Evolutionary conservation across 2,797 vertebrate genomes (phyloP).

Genomic region (Pagetopsis macropterus): DNA sequence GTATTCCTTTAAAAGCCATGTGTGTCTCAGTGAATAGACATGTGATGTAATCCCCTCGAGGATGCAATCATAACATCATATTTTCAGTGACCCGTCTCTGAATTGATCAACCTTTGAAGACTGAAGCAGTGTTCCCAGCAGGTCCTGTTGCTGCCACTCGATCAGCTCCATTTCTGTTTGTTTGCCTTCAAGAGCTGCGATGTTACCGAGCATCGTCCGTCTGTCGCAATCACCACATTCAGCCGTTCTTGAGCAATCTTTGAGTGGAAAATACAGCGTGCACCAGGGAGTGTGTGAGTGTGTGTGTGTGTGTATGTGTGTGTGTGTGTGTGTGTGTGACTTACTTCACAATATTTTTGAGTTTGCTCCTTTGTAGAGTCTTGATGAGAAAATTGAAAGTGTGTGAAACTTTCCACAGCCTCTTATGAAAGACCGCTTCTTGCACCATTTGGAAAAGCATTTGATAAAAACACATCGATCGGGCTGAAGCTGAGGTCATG

Average conservation of each 20-base stretch:
- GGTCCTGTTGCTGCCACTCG: conserved; percentile 52
- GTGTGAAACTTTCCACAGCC: conserved; percentile 34
- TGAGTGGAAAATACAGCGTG: conserved; percentile 46
- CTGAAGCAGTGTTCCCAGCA: conserved; percentile 55
- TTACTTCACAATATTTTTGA: conserved; percentile 41
- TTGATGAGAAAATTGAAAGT: conserved; percentile 31
- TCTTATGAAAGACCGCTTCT: conserved; percentile 38
- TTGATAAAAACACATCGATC: conserved; percentile 22
- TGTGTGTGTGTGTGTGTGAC: conserved; percentile 10
- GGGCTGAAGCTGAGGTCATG: conserved; percentile 5
- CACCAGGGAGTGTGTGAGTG: conserved; percentile 36
- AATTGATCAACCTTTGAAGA: conserved; percentile 41
- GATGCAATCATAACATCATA: conserved; percentile 35
- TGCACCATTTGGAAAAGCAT: conserved; percentile 24
- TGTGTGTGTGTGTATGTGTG: conserved; percentile 18
- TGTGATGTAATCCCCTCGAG: conserved; percentile 34
- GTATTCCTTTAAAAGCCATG: neutral
- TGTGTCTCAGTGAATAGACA: conserved; percentile 20
- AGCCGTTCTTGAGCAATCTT: conserved; percentile 59
- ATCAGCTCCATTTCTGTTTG: conserved; percentile 68
- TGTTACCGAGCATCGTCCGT: conserved; percentile 57
- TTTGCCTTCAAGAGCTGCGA: conserved; percentile 64
- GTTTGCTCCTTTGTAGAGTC: conserved; percentile 19
- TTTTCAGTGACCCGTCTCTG: conserved; percentile 35
- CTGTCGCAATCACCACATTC: conserved; percentile 66